Conservation (phyloP, 2,113 vertebrate species). For the Polypterus bichir region DNA sequence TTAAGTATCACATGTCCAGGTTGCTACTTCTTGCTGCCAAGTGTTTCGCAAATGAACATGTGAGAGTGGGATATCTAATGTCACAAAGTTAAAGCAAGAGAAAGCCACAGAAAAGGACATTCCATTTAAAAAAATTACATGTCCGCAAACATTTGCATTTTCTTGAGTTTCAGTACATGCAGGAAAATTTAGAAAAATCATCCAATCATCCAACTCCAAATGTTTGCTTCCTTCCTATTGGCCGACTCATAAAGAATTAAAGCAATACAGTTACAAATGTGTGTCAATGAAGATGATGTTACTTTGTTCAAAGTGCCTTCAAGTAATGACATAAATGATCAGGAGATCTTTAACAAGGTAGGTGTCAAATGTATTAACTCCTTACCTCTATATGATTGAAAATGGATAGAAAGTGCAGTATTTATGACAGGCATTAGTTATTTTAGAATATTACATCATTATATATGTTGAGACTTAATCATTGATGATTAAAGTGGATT, state of each 20-base stretch:
- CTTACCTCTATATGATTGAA: conserved; percentile 15
- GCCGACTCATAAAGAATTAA: conserved; percentile 38
- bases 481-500: too few relatives aligned
- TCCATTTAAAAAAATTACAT: conserved; percentile 36
- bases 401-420: too few relatives aligned
- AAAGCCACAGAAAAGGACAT: conserved; percentile 43
- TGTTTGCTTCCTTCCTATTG: conserved; percentile 43
- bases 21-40: conserved; percentile 28
- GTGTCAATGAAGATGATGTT: conserved; percentile 34
- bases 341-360: conserved; percentile 51
- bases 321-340: conserved; percentile 38
- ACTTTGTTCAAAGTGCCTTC: conserved; percentile 35
- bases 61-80: conserved; percentile 42
- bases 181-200: conserved; percentile 22
- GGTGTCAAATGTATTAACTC: conserved; percentile 34
- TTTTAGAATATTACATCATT: too few relatives aligned
- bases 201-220: conserved; percentile 21
- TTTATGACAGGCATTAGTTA: too few relatives aligned
- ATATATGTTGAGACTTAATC: too few relatives aligned
- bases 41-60: conserved; percentile 28
- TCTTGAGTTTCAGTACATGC: conserved; percentile 52
- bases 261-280: conserved; percentile 39
- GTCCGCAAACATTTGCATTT: conserved; percentile 36
- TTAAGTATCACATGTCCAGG: conserved; percentile 48
- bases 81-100: conserved; percentile 58